Evolutionary conservation across 2,113 vertebrate species (phyloP).

Genomic region (Eubucco bourcierii): DNA sequence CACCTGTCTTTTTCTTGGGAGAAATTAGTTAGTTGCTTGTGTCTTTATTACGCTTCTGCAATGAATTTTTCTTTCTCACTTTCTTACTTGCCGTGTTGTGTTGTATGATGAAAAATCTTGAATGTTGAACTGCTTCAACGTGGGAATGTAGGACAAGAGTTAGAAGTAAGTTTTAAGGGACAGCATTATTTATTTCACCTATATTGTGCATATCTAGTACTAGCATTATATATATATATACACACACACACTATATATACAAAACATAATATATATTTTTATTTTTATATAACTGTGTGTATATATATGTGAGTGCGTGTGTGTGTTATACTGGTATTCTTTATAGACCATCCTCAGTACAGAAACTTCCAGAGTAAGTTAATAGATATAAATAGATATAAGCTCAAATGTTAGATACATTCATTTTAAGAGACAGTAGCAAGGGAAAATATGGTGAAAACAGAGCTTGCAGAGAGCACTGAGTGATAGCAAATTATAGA

Average conservation of each 20-base stretch:
- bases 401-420: neutral
- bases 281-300: no score
- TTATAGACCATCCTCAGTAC: neutral
- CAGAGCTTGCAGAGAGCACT: neutral
- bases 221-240: no score
- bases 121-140: neutral
- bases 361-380: neutral
- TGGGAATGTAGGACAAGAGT: neutral
- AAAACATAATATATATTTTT: no score
- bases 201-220: neutral
- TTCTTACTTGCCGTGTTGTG: neutral
- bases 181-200: neutral
- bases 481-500: neutral
- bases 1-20: neutral
- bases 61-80: neutral
- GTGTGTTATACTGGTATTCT: neutral
- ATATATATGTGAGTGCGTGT: no score
- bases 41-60: neutral
- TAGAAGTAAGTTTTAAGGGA: neutral
- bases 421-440: neutral
- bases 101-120: neutral
- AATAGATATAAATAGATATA: neutral
- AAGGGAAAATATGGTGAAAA: neutral
- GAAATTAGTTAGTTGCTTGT: fast-evolving
- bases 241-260: no score